Evolutionary conservation across 2,888 invertebrate species (phyloP).

Genomic region (Clistopyga incitator): DNA sequence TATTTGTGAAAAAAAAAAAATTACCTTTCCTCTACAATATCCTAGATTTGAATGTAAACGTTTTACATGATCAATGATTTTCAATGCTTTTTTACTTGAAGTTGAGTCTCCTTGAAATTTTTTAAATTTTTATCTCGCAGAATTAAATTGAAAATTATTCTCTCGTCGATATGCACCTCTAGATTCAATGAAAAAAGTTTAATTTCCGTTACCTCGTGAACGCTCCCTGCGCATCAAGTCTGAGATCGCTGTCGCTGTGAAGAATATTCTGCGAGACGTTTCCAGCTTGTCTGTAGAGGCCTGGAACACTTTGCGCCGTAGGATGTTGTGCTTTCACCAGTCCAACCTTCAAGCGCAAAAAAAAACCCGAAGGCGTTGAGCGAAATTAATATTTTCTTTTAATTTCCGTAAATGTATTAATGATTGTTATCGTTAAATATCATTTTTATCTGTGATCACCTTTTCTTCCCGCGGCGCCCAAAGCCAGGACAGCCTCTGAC

Average conservation of each 20-base stretch:
- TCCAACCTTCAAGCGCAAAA: conserved; percentile 77
- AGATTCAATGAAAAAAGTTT: not conserved
- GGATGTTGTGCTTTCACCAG: conserved; percentile 83
- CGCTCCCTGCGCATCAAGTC: conserved; percentile 81
- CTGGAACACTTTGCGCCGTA: conserved; percentile 81
- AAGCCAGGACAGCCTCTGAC: conserved; percentile 81
- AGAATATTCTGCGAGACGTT: conserved; percentile 80
- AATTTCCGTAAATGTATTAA: conserved; percentile 20
- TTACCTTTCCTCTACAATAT: too few species aligned
- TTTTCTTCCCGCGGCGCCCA: conserved; percentile 83
- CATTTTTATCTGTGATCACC: conserved; percentile 69
- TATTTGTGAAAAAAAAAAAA: too few species aligned
- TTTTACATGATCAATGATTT: too few species aligned
- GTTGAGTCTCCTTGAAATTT: too few species aligned
- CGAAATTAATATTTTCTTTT: not conserved
- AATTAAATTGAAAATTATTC: too few species aligned
- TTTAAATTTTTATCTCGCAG: too few species aligned
- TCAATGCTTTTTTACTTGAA: too few species aligned
- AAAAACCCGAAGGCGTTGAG: not conserved
- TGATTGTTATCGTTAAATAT: not conserved
- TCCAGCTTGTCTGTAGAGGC: conserved; percentile 79
- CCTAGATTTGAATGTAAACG: too few species aligned
- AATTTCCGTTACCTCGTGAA: conserved; percentile 79
- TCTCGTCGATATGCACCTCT: not conserved
- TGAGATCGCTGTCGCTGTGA: conserved; percentile 82